Evolutionary conservation across 2,113 vertebrate genomes (phyloP).

Genomic region (Elanoides forficatus): DNA sequence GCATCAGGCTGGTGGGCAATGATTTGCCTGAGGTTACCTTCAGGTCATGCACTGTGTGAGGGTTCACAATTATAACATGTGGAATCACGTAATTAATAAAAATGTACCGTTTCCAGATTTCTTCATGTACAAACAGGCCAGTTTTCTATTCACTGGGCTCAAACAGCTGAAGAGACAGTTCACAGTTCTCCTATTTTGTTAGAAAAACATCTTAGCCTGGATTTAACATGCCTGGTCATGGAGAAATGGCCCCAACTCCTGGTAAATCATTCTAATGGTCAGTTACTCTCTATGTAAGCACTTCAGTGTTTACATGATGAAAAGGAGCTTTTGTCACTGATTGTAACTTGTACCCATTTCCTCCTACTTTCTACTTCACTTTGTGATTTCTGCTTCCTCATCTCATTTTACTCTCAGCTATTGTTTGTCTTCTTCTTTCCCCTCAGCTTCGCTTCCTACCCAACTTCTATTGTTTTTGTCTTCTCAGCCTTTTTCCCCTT

Average conservation of each 20-base stretch:
- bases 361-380: background rate
- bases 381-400: background rate
- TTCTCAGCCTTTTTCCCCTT: background rate
- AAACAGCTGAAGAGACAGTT: background rate
- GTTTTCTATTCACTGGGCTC: background rate
- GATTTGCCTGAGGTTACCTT: background rate
- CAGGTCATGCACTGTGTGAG: background rate
- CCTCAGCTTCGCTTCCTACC: background rate
- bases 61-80: background rate
- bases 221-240: background rate
- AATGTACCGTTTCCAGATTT: background rate
- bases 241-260: background rate
- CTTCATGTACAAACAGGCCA: background rate
- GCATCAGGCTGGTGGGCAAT: background rate
- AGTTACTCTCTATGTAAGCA: background rate
- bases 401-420: background rate
- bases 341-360: constrained; percentile 8
- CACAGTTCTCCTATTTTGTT: background rate
- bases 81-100: background rate
- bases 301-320: background rate
- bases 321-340: background rate
- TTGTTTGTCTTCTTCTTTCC: background rate
- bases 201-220: background rate
- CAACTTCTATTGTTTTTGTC: constrained; percentile 15
- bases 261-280: background rate